Conservation (phyloP, 2,113 vertebrate genomes). For the Probosciger aterrimus region DNA sequence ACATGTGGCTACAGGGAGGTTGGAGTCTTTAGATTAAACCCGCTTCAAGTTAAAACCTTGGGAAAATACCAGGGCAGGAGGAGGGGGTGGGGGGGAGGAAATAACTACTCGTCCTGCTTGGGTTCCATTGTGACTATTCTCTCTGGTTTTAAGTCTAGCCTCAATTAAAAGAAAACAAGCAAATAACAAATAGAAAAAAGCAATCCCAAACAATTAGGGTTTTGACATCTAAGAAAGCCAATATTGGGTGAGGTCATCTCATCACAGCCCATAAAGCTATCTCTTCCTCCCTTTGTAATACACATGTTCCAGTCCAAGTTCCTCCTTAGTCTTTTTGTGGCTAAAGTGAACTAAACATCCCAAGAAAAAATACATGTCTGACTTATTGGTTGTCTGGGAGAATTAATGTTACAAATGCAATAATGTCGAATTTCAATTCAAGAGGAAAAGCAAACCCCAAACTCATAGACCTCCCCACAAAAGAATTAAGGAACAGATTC, state of each 20-base stretch:
- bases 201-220: not conserved
- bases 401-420: constrained; percentile 49
- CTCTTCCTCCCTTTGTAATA: constrained; percentile 49
- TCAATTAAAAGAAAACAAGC: not conserved
- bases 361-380: constrained; percentile 39
- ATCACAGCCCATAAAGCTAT: constrained; percentile 61
- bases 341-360: constrained; percentile 17
- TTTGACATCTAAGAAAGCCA: constrained; percentile 52
- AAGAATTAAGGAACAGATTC: constrained; percentile 41
- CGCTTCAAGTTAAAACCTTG: constrained; percentile 3
- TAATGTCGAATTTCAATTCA: constrained; percentile 48
- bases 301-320: constrained; percentile 25
- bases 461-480: not conserved
- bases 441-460: constrained; percentile 31
- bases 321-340: constrained; percentile 7
- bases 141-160: not conserved
- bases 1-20: constrained; percentile 40
- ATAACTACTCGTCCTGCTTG: not conserved
- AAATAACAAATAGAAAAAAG: constrained; percentile 6
- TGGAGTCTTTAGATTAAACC: constrained; percentile 24
- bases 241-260: constrained; percentile 52
- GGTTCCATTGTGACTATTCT: not conserved
- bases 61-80: not conserved
- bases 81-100: no score
- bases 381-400: constrained; percentile 48